These are phyloP conservation scores for Charadrius vociferus DNA, from an alignment of 2,113 vertebrate species.

Conservation along the genomic window DNA sequence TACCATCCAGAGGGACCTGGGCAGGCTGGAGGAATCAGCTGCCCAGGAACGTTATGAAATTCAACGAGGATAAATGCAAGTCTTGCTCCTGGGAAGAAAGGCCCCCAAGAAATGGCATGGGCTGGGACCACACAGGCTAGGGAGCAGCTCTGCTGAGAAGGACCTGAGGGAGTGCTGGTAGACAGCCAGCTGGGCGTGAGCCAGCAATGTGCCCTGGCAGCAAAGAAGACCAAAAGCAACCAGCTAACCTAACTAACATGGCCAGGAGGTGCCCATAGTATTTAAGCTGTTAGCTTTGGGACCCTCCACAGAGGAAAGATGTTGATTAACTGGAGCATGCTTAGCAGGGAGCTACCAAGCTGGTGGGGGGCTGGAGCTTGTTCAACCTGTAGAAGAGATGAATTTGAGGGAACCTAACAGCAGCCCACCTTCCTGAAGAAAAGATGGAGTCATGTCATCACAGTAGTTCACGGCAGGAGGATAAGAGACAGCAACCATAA, in stretches of 20 bases:
- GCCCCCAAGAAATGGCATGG: background rate
- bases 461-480: background rate
- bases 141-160: background rate
- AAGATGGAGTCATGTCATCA: background rate
- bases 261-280: background rate
- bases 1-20: background rate
- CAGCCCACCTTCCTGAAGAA: background rate
- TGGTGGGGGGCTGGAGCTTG: background rate
- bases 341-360: background rate
- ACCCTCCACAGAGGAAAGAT: background rate
- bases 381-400: background rate
- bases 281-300: background rate
- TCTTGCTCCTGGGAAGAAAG: background rate
- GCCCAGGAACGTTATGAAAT: background rate
- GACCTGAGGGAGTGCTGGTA: background rate
- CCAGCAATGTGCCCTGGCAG: background rate
- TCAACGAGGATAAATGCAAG: background rate
- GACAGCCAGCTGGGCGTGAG: background rate
- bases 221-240: background rate
- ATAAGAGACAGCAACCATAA: rapidly evolving
- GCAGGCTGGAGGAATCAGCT: background rate
- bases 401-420: background rate
- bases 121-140: background rate
- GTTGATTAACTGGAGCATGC: rapidly evolving
- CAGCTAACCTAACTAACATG: background rate